Evolutionary conservation across 1,140 invertebrate genomes (phyloP), one percentile per base, ranked within the genome.

Genomic region (Macrostomum lignano): DNA sequence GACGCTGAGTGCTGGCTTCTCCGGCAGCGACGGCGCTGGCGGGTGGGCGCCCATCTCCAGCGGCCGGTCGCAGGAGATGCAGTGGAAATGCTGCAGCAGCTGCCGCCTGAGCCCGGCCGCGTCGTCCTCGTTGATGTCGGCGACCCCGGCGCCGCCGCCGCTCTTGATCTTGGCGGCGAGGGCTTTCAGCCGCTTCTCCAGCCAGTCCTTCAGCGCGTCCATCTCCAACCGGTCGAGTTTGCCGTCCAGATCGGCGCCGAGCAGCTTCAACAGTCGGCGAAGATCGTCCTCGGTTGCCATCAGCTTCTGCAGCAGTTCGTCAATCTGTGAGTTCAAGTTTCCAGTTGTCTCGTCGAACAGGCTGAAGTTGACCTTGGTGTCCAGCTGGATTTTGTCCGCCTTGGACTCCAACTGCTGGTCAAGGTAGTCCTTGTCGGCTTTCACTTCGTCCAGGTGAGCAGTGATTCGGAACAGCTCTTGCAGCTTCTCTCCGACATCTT

Each of bases 81-180:
- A 57, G 41, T 57, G 46, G 45, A 52, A 57, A 26, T 40, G 41
- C 36, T 51, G 49, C 10, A 55, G 41, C n/a, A 57, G 37, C 37
- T 55, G 54, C 35, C 47, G 52, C 25, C 49, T 45, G n/a, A 57
- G 43, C 13, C 52, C 54, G 33, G 54, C 54, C 33, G 54, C 54
- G 36, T 55, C 52, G 38, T 57, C 52, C 24, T 52, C 51, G 1
- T 35, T 20, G 11, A 19, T 29, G 28, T 14, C 21, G 17, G 25
- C 21, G n/a, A 7, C 22, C 7, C 20, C 21, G n/a, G 22, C 14
- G 11, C 22, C 39, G 25, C 41, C 39, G 17, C 33, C 23, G 20
- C 25, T 36, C 31, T 47, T 48, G 21, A 53, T 44, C 41, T 51
- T 55, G 21, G 46, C 42, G 29, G 45, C 48, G 19, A 54, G 37